phyloP scores from a whole-genome alignment of 2,888 invertebrate species.

The Serripes groenlandicus region DNA sequence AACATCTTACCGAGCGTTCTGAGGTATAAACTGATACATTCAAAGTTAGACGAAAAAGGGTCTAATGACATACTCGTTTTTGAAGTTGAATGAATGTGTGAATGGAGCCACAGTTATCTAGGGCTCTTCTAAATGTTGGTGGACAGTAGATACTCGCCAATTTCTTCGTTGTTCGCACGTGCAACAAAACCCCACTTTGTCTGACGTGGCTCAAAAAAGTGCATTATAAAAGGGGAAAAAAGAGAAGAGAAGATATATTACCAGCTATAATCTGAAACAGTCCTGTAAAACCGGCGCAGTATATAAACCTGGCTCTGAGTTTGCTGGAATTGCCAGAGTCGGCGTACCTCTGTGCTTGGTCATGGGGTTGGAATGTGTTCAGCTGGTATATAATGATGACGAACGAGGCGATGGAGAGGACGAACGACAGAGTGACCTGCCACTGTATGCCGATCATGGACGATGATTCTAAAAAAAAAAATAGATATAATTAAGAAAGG shows the following conservation, averaged over 20 bases:
- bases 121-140: too few relatives aligned
- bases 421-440: slow-evolving; percentile 44
- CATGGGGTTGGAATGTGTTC: slow-evolving; percentile 44
- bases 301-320: slow-evolving; percentile 46
- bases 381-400: slow-evolving; percentile 42
- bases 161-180: too few relatives aligned
- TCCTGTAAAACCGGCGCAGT: slow-evolving; percentile 51
- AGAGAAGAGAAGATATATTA: not conserved
- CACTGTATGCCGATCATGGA: slow-evolving; percentile 39
- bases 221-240: not conserved
- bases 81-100: too few relatives aligned
- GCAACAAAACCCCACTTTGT: not conserved
- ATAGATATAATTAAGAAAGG: too few relatives aligned
- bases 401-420: slow-evolving; percentile 40
- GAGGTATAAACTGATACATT: too few relatives aligned
- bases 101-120: too few relatives aligned
- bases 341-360: slow-evolving; percentile 25
- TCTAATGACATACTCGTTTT: not conserved
- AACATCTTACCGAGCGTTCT: too few relatives aligned
- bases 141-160: too few relatives aligned
- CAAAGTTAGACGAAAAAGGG: not conserved
- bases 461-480: too few relatives aligned
- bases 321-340: slow-evolving; percentile 42
- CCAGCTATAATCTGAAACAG: slow-evolving; percentile 54
- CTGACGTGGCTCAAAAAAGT: not conserved